phyloP scores from a whole-genome alignment of 2,888 invertebrate species.

The Lithosia quadra region DNA sequence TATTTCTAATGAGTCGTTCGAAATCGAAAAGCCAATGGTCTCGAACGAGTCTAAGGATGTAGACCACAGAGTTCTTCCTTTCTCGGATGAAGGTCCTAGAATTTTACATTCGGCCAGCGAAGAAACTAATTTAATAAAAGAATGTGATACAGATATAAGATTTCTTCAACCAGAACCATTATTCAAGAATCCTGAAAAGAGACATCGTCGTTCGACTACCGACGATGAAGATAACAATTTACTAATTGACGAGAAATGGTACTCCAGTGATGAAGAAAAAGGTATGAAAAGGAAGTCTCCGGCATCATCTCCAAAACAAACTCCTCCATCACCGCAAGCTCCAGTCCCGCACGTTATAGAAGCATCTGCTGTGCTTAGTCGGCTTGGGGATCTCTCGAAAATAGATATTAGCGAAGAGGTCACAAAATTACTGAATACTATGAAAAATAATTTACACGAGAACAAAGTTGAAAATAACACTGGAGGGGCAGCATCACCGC shows the following conservation, averaged over 20 bases:
- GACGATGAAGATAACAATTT: conserved; percentile 88
- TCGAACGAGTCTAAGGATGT: conserved; percentile 78
- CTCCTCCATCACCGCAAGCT: conserved; percentile 63
- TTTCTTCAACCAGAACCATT: conserved; percentile 81
- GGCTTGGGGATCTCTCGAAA: conserved; percentile 90
- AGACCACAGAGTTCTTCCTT: conserved; percentile 83
- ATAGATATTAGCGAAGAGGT: conserved; percentile 92
- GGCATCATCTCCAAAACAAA: conserved; percentile 68
- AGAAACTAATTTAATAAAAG: conserved; percentile 60
- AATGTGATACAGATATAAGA: conserved; percentile 81
- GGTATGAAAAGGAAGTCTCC: conserved; percentile 75
- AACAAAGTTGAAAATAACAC: conserved; percentile 60
- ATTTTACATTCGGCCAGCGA: conserved; percentile 55
- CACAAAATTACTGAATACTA: conserved; percentile 89
- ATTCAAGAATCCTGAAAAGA: conserved; percentile 79
- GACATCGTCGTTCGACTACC: conserved; percentile 82
- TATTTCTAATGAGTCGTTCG: conserved; percentile 75
- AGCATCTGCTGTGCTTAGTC: conserved; percentile 85
- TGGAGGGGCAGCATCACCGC: conserved; percentile 62
- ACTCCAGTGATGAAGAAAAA: conserved; percentile 93
- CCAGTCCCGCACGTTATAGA: conserved; percentile 85
- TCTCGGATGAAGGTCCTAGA: conserved; percentile 70
- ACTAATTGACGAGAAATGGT: conserved; percentile 90
- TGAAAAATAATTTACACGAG: conserved; percentile 84
- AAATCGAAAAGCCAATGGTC: conserved; percentile 64